phyloP scores from a whole-genome alignment of 2,113 vertebrate species.

The Corythoichthys haematopterus region DNA sequence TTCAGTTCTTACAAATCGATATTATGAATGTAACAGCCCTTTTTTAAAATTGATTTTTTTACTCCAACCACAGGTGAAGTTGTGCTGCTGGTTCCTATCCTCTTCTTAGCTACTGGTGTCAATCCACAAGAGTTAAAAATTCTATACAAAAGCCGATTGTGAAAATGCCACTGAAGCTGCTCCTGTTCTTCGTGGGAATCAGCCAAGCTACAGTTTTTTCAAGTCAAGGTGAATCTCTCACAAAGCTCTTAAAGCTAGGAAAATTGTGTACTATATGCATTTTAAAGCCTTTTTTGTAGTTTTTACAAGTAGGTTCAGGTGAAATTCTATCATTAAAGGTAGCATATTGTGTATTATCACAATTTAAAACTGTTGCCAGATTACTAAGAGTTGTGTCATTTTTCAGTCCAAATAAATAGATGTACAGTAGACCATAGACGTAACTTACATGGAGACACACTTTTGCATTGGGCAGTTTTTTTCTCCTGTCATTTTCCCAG shows the following conservation, averaged over 20 bases:
- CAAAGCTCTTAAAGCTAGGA: neutral
- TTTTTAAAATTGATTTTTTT: neutral
- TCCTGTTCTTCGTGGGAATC: conserved; percentile 58
- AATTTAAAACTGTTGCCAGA: neutral
- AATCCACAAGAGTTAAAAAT: conserved; percentile 47
- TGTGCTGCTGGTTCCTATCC: conserved; percentile 9
- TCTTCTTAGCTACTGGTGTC: conserved; percentile 25
- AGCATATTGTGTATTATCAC: neutral
- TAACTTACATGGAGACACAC: no score
- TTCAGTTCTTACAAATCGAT: neutral
- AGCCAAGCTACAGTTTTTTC: conserved; percentile 34
- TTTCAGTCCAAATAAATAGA: neutral
- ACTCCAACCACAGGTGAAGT: conserved; percentile 5
- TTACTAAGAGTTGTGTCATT: neutral
- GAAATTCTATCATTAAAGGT: neutral
- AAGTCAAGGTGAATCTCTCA: conserved; percentile 58
- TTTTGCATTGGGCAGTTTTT: no score
- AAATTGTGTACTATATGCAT: neutral
- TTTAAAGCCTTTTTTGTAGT: neutral
- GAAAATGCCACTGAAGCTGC: conserved; percentile 54
- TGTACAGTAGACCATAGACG: no score
- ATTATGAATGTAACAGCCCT: neutral
- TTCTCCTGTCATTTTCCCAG: no score
- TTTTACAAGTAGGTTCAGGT: neutral
- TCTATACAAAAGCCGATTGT: conserved; percentile 31